phyloP scores from a whole-genome alignment of 2,888 invertebrate genomes.

The Drosophila demipolita region DNA sequence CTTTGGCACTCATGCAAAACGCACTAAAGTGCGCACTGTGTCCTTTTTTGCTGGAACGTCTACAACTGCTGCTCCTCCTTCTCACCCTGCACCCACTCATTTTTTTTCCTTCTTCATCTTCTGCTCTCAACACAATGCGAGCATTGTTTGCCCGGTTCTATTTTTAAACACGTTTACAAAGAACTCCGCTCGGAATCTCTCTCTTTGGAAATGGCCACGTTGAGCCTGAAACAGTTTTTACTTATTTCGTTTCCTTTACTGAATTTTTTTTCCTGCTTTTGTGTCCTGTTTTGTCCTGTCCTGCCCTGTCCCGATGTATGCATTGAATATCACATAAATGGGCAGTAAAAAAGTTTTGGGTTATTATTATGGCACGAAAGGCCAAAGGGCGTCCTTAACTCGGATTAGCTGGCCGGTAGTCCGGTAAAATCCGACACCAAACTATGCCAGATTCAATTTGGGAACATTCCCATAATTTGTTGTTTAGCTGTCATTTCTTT shows the following conservation, averaged over 20 bases:
- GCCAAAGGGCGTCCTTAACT: slow-evolving; percentile 14
- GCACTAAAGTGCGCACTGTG: slow-evolving; percentile 57
- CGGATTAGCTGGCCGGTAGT: slow-evolving; percentile 33
- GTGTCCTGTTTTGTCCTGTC: slow-evolving; percentile 16
- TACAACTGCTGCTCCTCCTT: slow-evolving; percentile 1
- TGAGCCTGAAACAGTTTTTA: slow-evolving; percentile 42
- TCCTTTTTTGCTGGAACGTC: slow-evolving; percentile 30
- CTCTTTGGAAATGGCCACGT: slow-evolving; percentile 47
- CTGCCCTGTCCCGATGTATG: slow-evolving; percentile 22
- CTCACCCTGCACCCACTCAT: background rate
- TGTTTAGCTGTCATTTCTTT: background rate
- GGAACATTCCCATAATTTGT: background rate
- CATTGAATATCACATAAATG: slow-evolving; percentile 39
- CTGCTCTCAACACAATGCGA: slow-evolving; percentile 36
- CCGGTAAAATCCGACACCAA: slow-evolving; percentile 7
- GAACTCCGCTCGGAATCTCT: slow-evolving; percentile 53
- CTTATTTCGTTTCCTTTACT: background rate
- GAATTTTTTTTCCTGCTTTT: background rate
- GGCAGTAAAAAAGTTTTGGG: slow-evolving; percentile 26
- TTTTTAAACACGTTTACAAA: slow-evolving; percentile 63
- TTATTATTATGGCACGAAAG: slow-evolving; percentile 21
- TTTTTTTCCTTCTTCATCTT: background rate
- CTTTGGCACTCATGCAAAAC: slow-evolving; percentile 60
- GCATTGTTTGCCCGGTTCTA: slow-evolving; percentile 54
- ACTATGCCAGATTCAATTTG: slow-evolving; percentile 1